Conservation (phyloP, 1,140 invertebrate species). For the Gonioctena quinquepunctata region DNA sequence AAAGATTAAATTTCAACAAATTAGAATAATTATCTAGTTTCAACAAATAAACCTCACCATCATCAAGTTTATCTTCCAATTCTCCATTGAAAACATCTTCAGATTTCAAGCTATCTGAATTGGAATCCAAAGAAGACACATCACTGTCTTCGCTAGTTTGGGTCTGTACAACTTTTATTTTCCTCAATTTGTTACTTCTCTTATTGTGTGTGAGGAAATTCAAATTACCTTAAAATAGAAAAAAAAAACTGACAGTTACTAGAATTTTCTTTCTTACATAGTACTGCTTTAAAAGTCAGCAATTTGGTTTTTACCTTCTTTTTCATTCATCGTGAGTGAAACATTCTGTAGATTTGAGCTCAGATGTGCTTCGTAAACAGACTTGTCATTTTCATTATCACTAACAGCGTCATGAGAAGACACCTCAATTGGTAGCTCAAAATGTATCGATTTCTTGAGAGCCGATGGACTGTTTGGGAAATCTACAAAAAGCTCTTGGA, state of each 20-base stretch:
- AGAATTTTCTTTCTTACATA: no score
- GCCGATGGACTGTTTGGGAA: constrained; percentile 50
- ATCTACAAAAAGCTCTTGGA: constrained; percentile 40
- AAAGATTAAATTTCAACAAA: no score
- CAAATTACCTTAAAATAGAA: constrained; percentile 46
- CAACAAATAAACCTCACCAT: constrained; percentile 34
- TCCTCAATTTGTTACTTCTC: constrained; percentile 52
- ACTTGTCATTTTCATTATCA: constrained; percentile 55
- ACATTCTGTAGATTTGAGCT: constrained; percentile 55
- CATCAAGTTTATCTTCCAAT: constrained; percentile 32
- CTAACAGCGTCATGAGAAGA: constrained; percentile 33
- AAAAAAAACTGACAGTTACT: no score
- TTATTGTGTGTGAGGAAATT: constrained; percentile 53
- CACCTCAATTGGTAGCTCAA: constrained; percentile 48
- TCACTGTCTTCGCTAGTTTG: constrained; percentile 45
- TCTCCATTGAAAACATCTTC: constrained; percentile 51
- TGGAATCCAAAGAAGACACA: constrained; percentile 50
- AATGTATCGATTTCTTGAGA: constrained; percentile 45
- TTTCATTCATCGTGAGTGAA: constrained; percentile 53
- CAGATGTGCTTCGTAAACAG: constrained; percentile 53
- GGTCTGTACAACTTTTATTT: constrained; percentile 45
- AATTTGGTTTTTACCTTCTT: constrained; percentile 50
- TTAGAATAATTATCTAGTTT: no score
- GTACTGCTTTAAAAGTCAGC: no score
- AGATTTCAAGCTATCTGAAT: constrained; percentile 52